Percentiles rank a stretch among this genome's conserved stretches.
These are phyloP conservation scores for Anneissia japonica DNA, from an alignment of 35 echinoderm and acorn worm species.

Conservation along the genomic window DNA sequence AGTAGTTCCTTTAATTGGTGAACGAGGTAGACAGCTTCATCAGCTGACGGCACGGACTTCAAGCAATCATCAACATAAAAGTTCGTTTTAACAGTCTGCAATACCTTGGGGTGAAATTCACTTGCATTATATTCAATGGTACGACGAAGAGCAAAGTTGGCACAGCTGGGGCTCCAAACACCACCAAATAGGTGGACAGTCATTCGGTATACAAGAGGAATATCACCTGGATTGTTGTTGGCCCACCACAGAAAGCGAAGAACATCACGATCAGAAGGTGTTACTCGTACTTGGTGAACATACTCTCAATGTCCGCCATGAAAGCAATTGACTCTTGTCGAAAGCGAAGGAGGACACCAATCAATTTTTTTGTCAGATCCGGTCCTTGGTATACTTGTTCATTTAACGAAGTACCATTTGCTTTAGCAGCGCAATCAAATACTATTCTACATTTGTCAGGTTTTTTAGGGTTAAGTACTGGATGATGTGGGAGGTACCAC, in stretches of 20 bases:
- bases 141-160: constrained; percentile 34
- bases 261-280: background rate
- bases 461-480: background rate
- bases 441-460: background rate
- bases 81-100: constrained; percentile 30
- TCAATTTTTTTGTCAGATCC: background rate
- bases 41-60: constrained; percentile 19
- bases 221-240: background rate
- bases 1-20: background rate
- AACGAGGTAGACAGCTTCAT: background rate
- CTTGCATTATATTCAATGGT: constrained; percentile 32
- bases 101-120: constrained; percentile 3
- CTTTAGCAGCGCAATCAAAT: background rate
- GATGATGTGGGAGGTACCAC: background rate
- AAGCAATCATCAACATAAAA: constrained; percentile 78
- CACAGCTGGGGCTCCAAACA: constrained; percentile 30
- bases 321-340: background rate
- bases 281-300: constrained; percentile 26
- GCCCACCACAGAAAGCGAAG: constrained; percentile 30
- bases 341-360: background rate
- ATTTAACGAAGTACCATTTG: background rate
- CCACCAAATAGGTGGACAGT: constrained; percentile 18
- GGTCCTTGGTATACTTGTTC: background rate
- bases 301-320: background rate
- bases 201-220: background rate